A percentile compares a stretch with the other conserved stretches of the same genome.
Evolutionary conservation across 1,140 invertebrate species (phyloP).

Genomic region (Cotesia typhae): DNA sequence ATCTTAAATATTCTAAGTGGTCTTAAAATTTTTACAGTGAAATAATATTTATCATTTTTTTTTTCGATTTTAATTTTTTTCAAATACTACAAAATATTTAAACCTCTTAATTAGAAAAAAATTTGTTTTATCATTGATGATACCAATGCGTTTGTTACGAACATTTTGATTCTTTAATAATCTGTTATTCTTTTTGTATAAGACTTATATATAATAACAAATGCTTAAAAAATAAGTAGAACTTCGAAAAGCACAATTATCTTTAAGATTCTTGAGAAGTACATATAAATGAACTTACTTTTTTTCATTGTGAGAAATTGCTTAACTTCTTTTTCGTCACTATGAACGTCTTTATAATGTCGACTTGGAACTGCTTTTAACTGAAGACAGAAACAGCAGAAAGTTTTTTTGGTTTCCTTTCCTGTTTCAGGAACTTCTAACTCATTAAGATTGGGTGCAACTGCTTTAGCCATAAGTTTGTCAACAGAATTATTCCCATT

Average conservation of each 20-base stretch:
- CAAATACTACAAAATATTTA: neutral
- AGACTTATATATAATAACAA: too few species aligned
- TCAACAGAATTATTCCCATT: neutral
- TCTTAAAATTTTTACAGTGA: neutral
- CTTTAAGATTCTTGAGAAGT: neutral
- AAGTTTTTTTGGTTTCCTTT: neutral
- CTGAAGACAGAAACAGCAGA: constrained; percentile 2
- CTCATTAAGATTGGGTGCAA: neutral
- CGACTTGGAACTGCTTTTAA: neutral
- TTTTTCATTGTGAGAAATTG: neutral
- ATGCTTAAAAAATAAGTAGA: too few species aligned
- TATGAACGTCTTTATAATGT: neutral
- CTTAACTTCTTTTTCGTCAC: neutral
- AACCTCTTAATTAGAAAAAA: neutral
- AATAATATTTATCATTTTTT: neutral
- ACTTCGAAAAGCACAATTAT: neutral
- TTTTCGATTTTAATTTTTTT: neutral
- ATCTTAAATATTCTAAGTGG: neutral
- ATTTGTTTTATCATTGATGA: too few species aligned
- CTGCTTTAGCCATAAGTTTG: neutral
- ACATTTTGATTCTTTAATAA: too few species aligned
- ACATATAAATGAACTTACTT: neutral
- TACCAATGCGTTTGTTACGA: too few species aligned
- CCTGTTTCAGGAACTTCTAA: neutral
- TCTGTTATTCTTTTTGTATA: too few species aligned